These are phyloP conservation scores for Prionailurus viverrinus DNA, from an alignment of 2,113 vertebrate species.

Conservation along the genomic window DNA sequence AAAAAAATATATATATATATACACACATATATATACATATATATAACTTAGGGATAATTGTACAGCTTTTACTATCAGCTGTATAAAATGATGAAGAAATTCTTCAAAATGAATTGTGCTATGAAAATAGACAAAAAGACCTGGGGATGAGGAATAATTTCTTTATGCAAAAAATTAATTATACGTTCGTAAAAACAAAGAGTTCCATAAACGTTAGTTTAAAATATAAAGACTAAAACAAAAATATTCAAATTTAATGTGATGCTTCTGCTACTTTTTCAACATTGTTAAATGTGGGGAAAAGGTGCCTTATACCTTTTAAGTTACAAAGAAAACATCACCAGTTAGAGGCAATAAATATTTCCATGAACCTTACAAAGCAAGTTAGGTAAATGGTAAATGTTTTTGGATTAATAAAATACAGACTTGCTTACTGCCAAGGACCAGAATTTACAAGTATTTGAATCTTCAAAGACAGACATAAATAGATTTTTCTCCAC, in stretches of 20 bases:
- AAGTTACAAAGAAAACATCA: conserved; percentile 53
- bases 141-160: not conserved
- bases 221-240: conserved; percentile 18
- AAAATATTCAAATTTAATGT: not conserved
- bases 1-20: too few species aligned
- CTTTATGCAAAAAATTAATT: not conserved
- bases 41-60: not conserved
- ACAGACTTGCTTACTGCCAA: not conserved
- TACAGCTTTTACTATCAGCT: conserved; percentile 43
- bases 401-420: not conserved
- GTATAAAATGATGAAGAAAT: not conserved
- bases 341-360: conserved; percentile 56
- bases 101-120: not conserved
- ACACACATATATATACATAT: too few species aligned
- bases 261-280: conserved; percentile 23
- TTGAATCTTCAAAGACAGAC: not conserved
- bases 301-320: not conserved
- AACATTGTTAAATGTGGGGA: not conserved
- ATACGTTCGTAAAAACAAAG: not conserved
- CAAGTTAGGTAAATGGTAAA: not conserved
- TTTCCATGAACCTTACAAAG: not conserved
- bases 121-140: not conserved
- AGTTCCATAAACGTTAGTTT: not conserved
- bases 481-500: not conserved
- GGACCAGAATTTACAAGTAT: not conserved